These are phyloP conservation scores for Apodemia zela DNA, from an alignment of 2,888 invertebrate genomes.

Conservation along the genomic window DNA sequence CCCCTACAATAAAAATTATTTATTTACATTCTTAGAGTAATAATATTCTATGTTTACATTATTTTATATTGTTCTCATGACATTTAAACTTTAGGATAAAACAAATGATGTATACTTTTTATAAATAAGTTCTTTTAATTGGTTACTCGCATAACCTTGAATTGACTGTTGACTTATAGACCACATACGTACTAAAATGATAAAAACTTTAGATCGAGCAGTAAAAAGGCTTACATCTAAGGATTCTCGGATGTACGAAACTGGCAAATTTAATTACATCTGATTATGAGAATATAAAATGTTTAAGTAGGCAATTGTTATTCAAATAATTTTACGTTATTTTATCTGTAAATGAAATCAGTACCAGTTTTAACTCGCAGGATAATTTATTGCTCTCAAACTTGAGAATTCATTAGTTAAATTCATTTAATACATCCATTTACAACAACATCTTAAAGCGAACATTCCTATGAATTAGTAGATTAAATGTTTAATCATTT, in stretches of 20 bases:
- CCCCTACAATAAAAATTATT: too few species aligned
- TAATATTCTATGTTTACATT: too few species aligned
- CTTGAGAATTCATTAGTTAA: background rate
- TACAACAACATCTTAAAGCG: background rate
- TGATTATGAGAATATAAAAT: background rate
- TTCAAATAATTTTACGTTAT: constrained; percentile 6
- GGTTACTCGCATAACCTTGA: background rate
- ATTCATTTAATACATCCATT: background rate
- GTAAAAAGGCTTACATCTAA: background rate
- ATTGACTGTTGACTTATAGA: background rate
- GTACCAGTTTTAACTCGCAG: background rate
- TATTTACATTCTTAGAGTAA: too few species aligned
- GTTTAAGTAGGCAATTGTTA: constrained; percentile 14
- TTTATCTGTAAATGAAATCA: constrained; percentile 11
- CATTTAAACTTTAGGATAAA: too few species aligned
- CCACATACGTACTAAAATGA: background rate
- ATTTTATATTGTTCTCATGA: too few species aligned
- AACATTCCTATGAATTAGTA: background rate
- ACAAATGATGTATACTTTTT: too few species aligned
- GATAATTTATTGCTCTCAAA: background rate
- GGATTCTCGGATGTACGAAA: background rate
- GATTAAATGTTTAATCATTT: background rate
- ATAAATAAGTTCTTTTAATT: too few species aligned
- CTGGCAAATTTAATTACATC: background rate
- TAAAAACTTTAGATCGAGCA: background rate